phyloP scores from a whole-genome alignment of 2,888 invertebrate species.

The Baronia brevicornis region DNA sequence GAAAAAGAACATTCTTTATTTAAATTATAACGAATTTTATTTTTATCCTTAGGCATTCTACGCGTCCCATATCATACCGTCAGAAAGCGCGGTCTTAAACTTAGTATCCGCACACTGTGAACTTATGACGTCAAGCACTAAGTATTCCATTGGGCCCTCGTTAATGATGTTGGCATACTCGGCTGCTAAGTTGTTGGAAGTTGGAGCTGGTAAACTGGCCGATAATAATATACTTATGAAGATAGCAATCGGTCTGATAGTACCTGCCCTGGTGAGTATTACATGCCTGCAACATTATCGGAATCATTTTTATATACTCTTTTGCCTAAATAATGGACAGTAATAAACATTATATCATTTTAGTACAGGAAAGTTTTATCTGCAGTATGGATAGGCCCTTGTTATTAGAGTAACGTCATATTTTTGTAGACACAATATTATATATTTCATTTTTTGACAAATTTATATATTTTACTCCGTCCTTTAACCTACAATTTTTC shows the following conservation, averaged over 20 bases:
- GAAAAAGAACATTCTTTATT: not conserved
- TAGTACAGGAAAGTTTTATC: too few relatives aligned
- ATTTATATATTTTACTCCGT: too few relatives aligned
- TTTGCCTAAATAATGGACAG: too few relatives aligned
- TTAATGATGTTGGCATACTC: slow-evolving; percentile 65
- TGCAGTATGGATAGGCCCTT: too few relatives aligned
- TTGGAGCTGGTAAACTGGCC: slow-evolving; percentile 50
- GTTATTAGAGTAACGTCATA: too few relatives aligned
- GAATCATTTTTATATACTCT: too few relatives aligned
- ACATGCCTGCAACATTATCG: too few relatives aligned
- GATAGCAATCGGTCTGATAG: slow-evolving; percentile 80
- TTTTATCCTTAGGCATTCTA: slow-evolving; percentile 76
- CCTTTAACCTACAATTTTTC: too few relatives aligned
- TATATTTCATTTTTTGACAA: too few relatives aligned
- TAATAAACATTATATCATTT: too few relatives aligned
- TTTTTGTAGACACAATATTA: too few relatives aligned
- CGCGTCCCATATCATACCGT: slow-evolving; percentile 86
- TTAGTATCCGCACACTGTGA: slow-evolving; percentile 76
- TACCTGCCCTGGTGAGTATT: slow-evolving; percentile 80
- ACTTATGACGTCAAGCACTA: slow-evolving; percentile 51
- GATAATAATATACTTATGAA: slow-evolving; percentile 79
- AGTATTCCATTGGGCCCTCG: slow-evolving; percentile 57
- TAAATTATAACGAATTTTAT: not conserved
- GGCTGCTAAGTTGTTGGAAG: slow-evolving; percentile 57
- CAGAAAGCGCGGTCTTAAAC: slow-evolving; percentile 87